Conservation (phyloP, 2,113 vertebrate genomes). For the Rhinopomastus cyanomelas region DNA sequence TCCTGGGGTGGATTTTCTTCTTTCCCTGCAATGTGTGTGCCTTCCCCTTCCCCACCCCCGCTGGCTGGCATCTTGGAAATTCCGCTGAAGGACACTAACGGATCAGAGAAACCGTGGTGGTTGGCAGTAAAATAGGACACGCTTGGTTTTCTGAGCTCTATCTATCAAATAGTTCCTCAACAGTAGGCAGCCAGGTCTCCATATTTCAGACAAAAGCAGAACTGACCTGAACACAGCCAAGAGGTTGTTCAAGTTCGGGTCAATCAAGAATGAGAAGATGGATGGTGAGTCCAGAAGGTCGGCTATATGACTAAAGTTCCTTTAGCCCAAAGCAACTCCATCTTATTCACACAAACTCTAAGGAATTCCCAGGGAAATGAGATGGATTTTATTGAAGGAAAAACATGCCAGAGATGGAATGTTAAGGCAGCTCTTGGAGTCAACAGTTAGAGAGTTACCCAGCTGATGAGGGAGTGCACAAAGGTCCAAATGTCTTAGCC, state of each 20-base stretch:
- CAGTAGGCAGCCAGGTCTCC: neutral
- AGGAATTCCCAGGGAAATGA: neutral
- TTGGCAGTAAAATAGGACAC: neutral
- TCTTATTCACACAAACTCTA: neutral
- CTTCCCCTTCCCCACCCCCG: neutral
- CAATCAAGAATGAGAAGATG: neutral
- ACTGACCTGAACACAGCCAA: neutral
- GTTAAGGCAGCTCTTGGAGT: neutral
- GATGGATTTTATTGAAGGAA: neutral
- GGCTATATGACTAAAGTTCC: neutral
- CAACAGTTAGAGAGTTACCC: neutral
- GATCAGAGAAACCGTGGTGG: neutral
- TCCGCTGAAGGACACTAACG: constrained; percentile 6
- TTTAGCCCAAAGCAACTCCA: neutral
- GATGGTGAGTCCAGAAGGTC: neutral
- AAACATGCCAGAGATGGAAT: neutral
- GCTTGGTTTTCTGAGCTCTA: neutral
- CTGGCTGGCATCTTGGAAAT: constrained; percentile 30
- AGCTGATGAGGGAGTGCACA: neutral
- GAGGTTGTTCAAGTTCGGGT: neutral
- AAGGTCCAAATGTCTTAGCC: neutral
- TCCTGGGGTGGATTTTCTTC: constrained; percentile 27
- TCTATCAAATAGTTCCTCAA: neutral
- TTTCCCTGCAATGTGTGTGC: neutral
- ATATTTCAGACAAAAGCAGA: neutral